These are phyloP conservation scores for Carposina sasakii DNA, from an alignment of 1,140 invertebrate species.

Conservation along the genomic window DNA sequence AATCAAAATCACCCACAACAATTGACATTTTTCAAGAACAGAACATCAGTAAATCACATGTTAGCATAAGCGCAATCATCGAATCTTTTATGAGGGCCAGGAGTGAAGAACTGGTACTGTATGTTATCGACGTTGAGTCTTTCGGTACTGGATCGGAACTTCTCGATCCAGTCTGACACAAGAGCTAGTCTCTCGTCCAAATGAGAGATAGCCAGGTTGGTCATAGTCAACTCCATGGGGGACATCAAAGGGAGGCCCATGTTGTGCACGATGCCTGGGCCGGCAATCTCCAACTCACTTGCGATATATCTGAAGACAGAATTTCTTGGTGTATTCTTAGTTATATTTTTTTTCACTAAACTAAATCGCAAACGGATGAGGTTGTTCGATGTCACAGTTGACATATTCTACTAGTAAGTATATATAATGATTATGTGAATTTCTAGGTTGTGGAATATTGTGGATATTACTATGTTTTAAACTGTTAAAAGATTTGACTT, in stretches of 20 bases:
- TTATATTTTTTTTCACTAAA: too few relatives aligned
- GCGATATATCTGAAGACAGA: slow-evolving; percentile 54
- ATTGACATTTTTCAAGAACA: too few relatives aligned
- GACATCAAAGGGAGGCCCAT: slow-evolving; percentile 45
- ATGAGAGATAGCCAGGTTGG: slow-evolving; percentile 38
- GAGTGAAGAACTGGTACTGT: slow-evolving; percentile 39
- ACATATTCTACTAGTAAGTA: too few relatives aligned
- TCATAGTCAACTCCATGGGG: slow-evolving; percentile 27
- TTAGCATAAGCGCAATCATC: slow-evolving; percentile 50
- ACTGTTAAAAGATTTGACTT: too few relatives aligned
- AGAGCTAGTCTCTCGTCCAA: slow-evolving; percentile 29
- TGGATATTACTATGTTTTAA: too few relatives aligned
- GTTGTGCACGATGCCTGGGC: slow-evolving; percentile 36
- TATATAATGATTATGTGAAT: too few relatives aligned
- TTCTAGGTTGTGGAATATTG: too few relatives aligned
- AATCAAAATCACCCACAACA: too few relatives aligned
- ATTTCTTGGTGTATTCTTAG: slow-evolving; percentile 29
- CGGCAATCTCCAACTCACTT: slow-evolving; percentile 40
- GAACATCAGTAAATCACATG: too few relatives aligned
- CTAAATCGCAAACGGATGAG: too few relatives aligned
- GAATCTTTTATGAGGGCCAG: slow-evolving; percentile 28
- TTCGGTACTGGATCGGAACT: slow-evolving; percentile 34
- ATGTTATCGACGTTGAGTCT: slow-evolving; percentile 36
- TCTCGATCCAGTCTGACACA: slow-evolving; percentile 43
- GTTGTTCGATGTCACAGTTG: too few relatives aligned